Conservation (phyloP, 2,113 vertebrate species). For the Cebus imitator region DNA sequence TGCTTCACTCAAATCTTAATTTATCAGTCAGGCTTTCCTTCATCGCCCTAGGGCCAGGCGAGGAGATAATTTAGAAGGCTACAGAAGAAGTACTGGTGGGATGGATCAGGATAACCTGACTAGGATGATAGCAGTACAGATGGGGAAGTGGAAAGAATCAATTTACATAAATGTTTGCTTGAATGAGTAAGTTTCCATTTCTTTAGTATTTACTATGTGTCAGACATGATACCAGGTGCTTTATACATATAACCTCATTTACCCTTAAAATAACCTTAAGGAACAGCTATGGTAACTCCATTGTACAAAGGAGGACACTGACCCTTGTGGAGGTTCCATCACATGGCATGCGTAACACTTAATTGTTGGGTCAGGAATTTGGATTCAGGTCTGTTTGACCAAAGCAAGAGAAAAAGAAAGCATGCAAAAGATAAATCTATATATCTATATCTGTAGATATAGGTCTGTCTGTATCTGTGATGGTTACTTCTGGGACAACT, state of each 20-base stretch:
- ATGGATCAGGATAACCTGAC: not conserved
- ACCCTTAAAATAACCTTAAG: not conserved
- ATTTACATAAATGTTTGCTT: not conserved
- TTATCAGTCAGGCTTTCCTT: not conserved
- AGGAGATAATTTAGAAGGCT: not conserved
- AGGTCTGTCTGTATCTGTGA: not conserved
- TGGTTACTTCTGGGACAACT: not conserved
- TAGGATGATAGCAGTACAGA: not conserved
- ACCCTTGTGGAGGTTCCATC: not conserved
- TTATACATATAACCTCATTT: not conserved
- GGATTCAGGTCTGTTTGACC: not conserved
- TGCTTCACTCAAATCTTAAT: not conserved
- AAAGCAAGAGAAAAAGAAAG: not conserved
- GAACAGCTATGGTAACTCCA: not conserved
- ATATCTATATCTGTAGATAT: not conserved
- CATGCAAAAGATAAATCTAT: not conserved
- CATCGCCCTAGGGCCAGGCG: not conserved
- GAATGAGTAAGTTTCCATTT: not conserved
- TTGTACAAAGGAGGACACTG: not conserved
- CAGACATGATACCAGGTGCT: not conserved
- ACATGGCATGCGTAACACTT: not conserved
- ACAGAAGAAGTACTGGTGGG: not conserved
- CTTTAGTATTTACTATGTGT: not conserved
- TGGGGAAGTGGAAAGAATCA: not conserved
- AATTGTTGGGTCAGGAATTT: not conserved